Evolutionary conservation across 2,113 vertebrate genomes (phyloP).

Genomic region (Neotoma lepida): DNA sequence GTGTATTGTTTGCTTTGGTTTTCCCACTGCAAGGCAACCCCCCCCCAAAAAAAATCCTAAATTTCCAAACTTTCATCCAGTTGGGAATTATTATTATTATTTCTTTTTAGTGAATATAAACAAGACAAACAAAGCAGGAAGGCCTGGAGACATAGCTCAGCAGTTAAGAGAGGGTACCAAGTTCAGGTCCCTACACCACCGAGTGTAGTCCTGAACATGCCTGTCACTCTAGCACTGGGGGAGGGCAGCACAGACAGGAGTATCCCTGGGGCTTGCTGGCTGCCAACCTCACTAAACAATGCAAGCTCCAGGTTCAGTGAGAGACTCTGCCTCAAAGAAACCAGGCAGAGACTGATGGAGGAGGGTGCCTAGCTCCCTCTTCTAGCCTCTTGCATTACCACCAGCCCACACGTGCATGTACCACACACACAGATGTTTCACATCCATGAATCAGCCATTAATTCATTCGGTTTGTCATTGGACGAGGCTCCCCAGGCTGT

Average conservation of each 20-base stretch:
- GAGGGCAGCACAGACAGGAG: background rate
- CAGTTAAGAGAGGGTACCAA: background rate
- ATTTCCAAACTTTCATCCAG: slow-evolving; percentile 8
- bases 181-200: background rate
- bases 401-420: too few relatives aligned
- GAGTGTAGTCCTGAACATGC: background rate
- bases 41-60: background rate
- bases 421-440: background rate
- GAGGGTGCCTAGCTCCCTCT: background rate
- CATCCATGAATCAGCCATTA: background rate
- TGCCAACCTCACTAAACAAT: too few relatives aligned
- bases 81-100: too few relatives aligned
- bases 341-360: too few relatives aligned
- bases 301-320: background rate
- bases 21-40: background rate
- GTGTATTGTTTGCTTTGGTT: background rate
- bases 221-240: background rate
- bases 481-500: background rate
- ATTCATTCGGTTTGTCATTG: background rate
- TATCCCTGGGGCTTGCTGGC: too few relatives aligned
- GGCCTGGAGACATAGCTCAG: background rate
- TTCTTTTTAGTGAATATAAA: background rate
- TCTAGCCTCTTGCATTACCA: too few relatives aligned
- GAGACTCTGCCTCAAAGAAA: background rate
- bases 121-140: background rate